These are phyloP conservation scores for Flexamia atlantica DNA, from an alignment of 2,888 invertebrate species.

Conservation along the genomic window DNA sequence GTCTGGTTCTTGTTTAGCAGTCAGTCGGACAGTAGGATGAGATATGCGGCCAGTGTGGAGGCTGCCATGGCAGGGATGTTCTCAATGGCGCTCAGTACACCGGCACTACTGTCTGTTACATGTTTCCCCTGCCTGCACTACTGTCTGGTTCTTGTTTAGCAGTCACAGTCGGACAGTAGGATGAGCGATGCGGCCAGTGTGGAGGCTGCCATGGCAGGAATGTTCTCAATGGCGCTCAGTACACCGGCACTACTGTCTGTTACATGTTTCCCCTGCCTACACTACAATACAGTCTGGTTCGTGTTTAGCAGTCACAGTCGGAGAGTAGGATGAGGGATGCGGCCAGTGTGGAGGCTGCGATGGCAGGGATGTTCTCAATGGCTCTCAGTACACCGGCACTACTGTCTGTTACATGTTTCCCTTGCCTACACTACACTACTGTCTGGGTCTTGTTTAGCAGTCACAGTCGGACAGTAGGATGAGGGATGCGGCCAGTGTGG, in stretches of 20 bases:
- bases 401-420: slow-evolving; percentile 56
- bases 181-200: slow-evolving; percentile 12
- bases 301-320: not conserved
- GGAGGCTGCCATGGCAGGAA: slow-evolving; percentile 38
- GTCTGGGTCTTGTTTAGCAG: too few species aligned
- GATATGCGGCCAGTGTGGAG: slow-evolving; percentile 40
- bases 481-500: too few species aligned
- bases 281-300: not conserved
- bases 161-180: too few species aligned
- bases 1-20: too few species aligned
- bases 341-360: slow-evolving; percentile 43
- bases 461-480: too few species aligned
- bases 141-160: too few species aligned
- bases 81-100: slow-evolving; percentile 53
- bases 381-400: slow-evolving; percentile 61
- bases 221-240: slow-evolving; percentile 47
- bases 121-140: too few species aligned
- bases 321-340: slow-evolving; percentile 3
- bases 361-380: slow-evolving; percentile 55
- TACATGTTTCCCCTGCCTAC: too few species aligned
- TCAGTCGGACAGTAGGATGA: not conserved
- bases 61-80: slow-evolving; percentile 45
- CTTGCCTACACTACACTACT: too few species aligned
- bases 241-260: slow-evolving; percentile 61
- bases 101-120: slow-evolving; percentile 62